Base-by-base conservation (phyloP, 2,797 vertebrate genomes). In the Ptychobarbus kaznakovi region DNA sequence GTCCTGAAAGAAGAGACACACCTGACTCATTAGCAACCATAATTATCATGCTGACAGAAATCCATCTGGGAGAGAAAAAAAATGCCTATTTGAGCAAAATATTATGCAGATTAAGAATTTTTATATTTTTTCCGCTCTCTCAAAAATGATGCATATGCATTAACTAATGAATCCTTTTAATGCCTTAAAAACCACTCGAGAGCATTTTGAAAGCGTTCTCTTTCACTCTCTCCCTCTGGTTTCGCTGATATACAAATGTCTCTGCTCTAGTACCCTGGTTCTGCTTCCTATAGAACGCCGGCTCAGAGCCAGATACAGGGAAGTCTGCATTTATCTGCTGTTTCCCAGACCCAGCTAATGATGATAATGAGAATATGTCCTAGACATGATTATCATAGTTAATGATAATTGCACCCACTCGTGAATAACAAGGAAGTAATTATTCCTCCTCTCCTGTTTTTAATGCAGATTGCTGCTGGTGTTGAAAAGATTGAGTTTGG, bases 1-100 rank as follows among this genome's bases (percentile, higher is more conserved):
- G 97, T 85, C 97, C 98, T 99, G 91, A 63, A 73, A 35, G 25
- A 11, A 74, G 28, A 76, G 32, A 73, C 53, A 73, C 32, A 58
- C 51, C 38, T 82, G 38, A 74, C 44, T 49, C 18, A 46, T 63
- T 75, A 75, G n/a, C 42, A 49, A 70, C 66, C 49, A 42, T 49
- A 65, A 35, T 38, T 16, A 49, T 72, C 56, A 63, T 74, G 25
- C 68, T 58, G 68, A 73, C n/a, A 82, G 11, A 73, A 61, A 82
- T 25, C 0, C 2, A 58, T 13, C 49, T 38, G 18, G 1, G 12
- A 69, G 12, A 75, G 0, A 46, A 38, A 20, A 11, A 58, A 49
- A 49, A 16, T 0, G 10, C 6, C 22, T 46, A 22, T 69, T 68
- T 53, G 22, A 3, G 9, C 12, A 53, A 69, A 81, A 81, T 68